Percentiles rank a stretch among this genome's conserved stretches.
These are phyloP conservation scores for Drosophila funebris DNA, from an alignment of 1,140 invertebrate species.

Conservation along the genomic window DNA sequence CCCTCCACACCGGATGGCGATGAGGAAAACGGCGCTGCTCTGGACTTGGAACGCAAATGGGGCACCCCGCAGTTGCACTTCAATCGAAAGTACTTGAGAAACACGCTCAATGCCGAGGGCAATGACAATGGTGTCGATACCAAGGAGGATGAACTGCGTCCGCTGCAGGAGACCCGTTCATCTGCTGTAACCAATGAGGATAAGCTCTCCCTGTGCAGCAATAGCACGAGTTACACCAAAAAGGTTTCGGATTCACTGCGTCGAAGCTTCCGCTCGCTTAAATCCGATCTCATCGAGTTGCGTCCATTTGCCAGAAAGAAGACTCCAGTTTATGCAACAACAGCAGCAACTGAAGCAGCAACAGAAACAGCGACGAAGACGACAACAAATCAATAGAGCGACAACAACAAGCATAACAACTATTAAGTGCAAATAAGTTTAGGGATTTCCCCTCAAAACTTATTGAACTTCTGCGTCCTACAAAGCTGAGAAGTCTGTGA, in stretches of 20 bases:
- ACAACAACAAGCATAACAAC: too few relatives aligned
- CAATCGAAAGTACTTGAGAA: constrained; percentile 76
- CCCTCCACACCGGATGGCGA: constrained; percentile 36
- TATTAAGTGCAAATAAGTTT: too few relatives aligned
- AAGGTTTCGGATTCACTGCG: constrained; percentile 68
- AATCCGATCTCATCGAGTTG: constrained; percentile 67
- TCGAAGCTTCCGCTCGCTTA: constrained; percentile 69
- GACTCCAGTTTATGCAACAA: not conserved
- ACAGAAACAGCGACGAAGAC: not conserved
- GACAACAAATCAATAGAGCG: not conserved
- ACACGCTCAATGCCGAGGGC: constrained; percentile 39
- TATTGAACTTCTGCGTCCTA: too few relatives aligned
- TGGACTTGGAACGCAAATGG: constrained; percentile 70
- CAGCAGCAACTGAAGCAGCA: not conserved
- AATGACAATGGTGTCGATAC: constrained; percentile 7
- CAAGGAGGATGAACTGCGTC: constrained; percentile 50
- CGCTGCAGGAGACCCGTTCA: constrained; percentile 34
- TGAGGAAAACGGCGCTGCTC: constrained; percentile 16
- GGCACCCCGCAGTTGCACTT: constrained; percentile 79
- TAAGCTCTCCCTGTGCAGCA: constrained; percentile 74
- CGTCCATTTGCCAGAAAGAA: constrained; percentile 64
- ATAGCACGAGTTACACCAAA: constrained; percentile 72
- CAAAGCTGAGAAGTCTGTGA: not conserved
- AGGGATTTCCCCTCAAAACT: not conserved
- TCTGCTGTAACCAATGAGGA: constrained; percentile 44